Conservation (phyloP, 2,113 vertebrate genomes). For the Otolemur garnettii region DNA sequence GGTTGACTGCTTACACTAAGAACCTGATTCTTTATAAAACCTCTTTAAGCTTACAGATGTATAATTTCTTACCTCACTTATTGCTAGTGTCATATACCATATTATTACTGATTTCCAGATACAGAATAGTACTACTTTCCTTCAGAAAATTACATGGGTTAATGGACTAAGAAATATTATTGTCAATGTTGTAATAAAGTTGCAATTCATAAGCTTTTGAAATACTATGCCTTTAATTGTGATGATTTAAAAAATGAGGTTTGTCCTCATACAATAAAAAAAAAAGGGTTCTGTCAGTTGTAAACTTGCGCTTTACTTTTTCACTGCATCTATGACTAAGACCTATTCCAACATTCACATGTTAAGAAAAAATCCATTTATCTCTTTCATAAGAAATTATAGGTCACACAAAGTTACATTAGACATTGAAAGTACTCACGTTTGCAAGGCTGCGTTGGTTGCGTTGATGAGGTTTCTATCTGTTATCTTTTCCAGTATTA, state of each 20-base stretch:
- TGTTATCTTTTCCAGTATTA: slow-evolving; percentile 99
- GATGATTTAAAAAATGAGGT: slow-evolving; percentile 33
- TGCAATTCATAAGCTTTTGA: slow-evolving; percentile 47
- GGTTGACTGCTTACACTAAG: background rate
- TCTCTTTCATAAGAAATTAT: background rate
- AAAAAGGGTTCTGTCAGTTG: slow-evolving; percentile 17
- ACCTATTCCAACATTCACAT: background rate
- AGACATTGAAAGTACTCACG: slow-evolving; percentile 89
- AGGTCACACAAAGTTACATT: background rate
- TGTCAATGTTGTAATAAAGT: slow-evolving; percentile 46
- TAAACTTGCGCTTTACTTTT: slow-evolving; percentile 11
- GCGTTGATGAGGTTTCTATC: slow-evolving; percentile 99
- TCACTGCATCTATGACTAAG: slow-evolving; percentile 34
- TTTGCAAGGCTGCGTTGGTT: slow-evolving; percentile 98
- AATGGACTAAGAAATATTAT: background rate
- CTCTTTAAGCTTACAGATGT: slow-evolving; percentile 16
- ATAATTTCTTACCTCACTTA: slow-evolving; percentile 19
- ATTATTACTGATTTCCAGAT: slow-evolving; percentile 17
- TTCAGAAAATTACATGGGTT: slow-evolving; percentile 25
- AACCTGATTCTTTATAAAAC: slow-evolving; percentile 49
- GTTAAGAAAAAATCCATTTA: background rate
- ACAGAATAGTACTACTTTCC: slow-evolving; percentile 2
- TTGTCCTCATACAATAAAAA: background rate
- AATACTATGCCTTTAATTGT: slow-evolving; percentile 43
- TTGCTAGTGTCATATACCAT: background rate